Base-by-base conservation (phyloP, 1,140 invertebrate species). In the Thalassaphorura encarpata region DNA sequence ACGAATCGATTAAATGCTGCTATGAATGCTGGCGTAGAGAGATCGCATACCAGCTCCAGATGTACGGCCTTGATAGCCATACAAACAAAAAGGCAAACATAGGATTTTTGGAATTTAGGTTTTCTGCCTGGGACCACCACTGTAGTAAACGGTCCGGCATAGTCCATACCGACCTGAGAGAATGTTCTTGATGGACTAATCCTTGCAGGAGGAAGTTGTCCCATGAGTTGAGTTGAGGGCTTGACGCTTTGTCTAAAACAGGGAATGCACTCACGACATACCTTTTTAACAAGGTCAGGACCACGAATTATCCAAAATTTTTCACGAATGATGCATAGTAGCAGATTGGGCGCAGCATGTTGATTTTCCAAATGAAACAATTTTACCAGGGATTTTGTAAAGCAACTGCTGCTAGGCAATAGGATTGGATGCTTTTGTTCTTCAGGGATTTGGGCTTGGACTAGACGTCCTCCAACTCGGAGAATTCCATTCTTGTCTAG, bases 91-190 rank as follows among this genome's bases (percentile, higher is more conserved):
- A 70, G 3, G 16, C 24, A 39, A 27, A 69, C 55, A 28, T 61
- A 68, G 15, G 36, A 45, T 50, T 69, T 68, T 71, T 74, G 74
- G 71, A 72, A 71, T 67, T 71, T 72, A 68, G 69, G 58, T 69
- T 29, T 42, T 33, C 55, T 21, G 3, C 47, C 47, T 23, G 19
- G 49, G 18, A 39, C 4, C 11, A 29, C 26, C 26, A 13, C 4
- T 8, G 36, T 33, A 13, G 15, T 13, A 28, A 27, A 60, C 1
- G 70, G 71, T 15, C 69, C 69, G 8, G 66, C 60, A 33, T 64
- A 71, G 52, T 71, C 70, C 0, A 70, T 63, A 0, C 69, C 69
- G 29, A 31, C 41, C 51, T 61, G 28, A 1, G 33, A 16, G 42
- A 63, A 65, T n/a, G 61, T 60, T 13, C 41, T 21, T 5, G 41